These are phyloP conservation scores for Parambassis ranga DNA, from an alignment of 2,797 vertebrate genomes.

Conservation along the genomic window DNA sequence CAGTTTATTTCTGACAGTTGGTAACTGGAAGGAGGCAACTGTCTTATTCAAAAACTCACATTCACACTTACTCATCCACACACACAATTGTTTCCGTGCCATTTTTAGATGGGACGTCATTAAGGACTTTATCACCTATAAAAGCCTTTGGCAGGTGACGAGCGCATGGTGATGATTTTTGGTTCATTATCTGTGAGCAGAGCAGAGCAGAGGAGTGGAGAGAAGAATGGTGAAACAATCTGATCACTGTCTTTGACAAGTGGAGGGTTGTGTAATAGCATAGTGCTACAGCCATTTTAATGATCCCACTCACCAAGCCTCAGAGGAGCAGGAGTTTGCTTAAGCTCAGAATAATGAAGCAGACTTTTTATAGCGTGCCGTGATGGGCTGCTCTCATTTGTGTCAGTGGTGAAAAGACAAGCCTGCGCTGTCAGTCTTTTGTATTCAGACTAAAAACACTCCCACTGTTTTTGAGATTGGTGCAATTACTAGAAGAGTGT, in stretches of 20 bases:
- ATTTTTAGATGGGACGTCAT: slow-evolving; percentile 23
- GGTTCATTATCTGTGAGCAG: slow-evolving; percentile 51
- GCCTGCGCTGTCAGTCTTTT: slow-evolving; percentile 25
- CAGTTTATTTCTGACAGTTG: background rate
- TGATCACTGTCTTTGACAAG: slow-evolving; percentile 56
- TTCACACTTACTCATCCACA: background rate
- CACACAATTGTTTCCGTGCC: background rate
- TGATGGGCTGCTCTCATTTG: slow-evolving; percentile 53
- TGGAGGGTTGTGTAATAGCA: slow-evolving; percentile 47
- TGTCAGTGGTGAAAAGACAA: slow-evolving; percentile 42
- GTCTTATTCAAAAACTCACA: background rate
- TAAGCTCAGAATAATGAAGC: slow-evolving; percentile 73
- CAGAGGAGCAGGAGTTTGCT: slow-evolving; percentile 65
- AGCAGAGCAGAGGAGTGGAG: slow-evolving; percentile 24
- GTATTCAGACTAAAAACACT: slow-evolving; percentile 7
- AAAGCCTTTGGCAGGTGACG: slow-evolving; percentile 50
- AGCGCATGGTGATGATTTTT: slow-evolving; percentile 22
- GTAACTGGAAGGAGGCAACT: background rate
- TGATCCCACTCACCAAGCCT: slow-evolving; percentile 65
- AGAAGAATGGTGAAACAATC: slow-evolving; percentile 38
- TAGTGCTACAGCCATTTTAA: slow-evolving; percentile 66
- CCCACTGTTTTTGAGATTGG: slow-evolving; percentile 26
- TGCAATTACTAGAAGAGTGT: slow-evolving; percentile 19
- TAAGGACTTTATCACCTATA: slow-evolving; percentile 13
- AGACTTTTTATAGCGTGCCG: slow-evolving; percentile 60